These are phyloP conservation scores for Drosophila murphyi DNA, from an alignment of 1,140 invertebrate species.

Conservation along the genomic window DNA sequence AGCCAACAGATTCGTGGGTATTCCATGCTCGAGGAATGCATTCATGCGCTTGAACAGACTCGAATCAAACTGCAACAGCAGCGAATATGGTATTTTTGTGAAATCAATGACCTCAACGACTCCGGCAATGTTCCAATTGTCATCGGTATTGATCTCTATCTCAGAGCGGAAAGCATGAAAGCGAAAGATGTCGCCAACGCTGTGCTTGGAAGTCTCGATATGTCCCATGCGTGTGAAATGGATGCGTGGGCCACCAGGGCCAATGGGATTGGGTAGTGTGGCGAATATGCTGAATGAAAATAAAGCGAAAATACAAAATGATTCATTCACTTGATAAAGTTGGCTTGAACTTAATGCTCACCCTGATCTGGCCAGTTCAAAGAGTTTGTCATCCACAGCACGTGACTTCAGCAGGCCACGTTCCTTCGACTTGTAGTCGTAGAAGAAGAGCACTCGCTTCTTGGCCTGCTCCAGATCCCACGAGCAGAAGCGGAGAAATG, in stretches of 20 bases:
- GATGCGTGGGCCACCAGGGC: slow-evolving; percentile 85
- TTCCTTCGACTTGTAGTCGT: slow-evolving; percentile 76
- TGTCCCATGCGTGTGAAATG: slow-evolving; percentile 85
- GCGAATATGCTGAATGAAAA: slow-evolving; percentile 64
- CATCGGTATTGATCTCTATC: slow-evolving; percentile 84
- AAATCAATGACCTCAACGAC: slow-evolving; percentile 86
- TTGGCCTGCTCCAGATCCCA: slow-evolving; percentile 89
- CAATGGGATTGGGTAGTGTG: slow-evolving; percentile 84
- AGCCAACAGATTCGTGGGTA: slow-evolving; percentile 85
- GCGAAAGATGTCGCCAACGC: slow-evolving; percentile 83
- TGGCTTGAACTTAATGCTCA: slow-evolving; percentile 28
- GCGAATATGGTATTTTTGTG: slow-evolving; percentile 83
- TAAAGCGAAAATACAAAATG: neutral
- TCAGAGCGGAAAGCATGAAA: slow-evolving; percentile 84
- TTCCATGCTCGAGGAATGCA: slow-evolving; percentile 85
- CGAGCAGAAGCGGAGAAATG: slow-evolving; percentile 88
- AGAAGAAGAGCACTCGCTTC: slow-evolving; percentile 87
- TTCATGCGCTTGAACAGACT: slow-evolving; percentile 85
- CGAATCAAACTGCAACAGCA: slow-evolving; percentile 85
- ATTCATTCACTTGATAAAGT: neutral
- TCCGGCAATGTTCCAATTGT: slow-evolving; percentile 80
- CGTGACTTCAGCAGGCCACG: slow-evolving; percentile 61
- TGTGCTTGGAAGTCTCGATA: slow-evolving; percentile 85
- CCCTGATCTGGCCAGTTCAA: slow-evolving; percentile 67
- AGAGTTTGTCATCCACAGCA: slow-evolving; percentile 70